Evolutionary conservation across 2,888 invertebrate species (phyloP), one percentile per base, ranked within the genome.

Genomic region (Mesoligia furuncula): DNA sequence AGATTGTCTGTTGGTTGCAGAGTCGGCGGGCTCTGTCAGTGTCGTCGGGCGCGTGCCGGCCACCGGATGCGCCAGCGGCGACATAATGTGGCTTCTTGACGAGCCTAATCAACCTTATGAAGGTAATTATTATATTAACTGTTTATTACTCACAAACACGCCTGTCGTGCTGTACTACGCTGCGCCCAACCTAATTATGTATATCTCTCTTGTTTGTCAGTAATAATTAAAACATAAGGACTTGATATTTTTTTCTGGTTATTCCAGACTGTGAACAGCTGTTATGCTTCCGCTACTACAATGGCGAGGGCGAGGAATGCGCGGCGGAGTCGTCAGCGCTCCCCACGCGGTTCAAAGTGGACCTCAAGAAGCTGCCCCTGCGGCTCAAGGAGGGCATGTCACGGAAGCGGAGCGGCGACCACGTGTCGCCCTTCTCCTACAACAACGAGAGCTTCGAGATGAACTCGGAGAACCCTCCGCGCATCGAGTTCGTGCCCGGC

Each of bases 51-150:
- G 96, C 94, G 95, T 95, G 95, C 96, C 95, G 93, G 96, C 97
- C 90, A 97, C 97, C 95, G 96, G 96, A 95, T 96, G 96, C 93
- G 94, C 95, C 91, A 96, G 95, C 93, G 97, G 97, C 93, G 97
- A 97, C 95, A 97, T 97, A 93, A 98, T 98, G 98, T 98, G 98
- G 98, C 97, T 98, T 92, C 96, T 98, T 93, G 98, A 98, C 95
- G 97, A 97, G 95, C 97, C 97, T 91, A 96, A 97, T 93, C 96
- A 97, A 92, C 97, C 97, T 91, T 97, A 97, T 95, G 97, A 97
- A 97, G 97, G 97, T 97, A 94, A 95, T 92, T 89, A 80, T 84
- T 81, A 87, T 87, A 83, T 86, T 84, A 76, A 81, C 77, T 73
- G 65, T 81, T 77, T 81, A 57, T 48, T 65, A 75, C 57, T 74